phyloP scores from a whole-genome alignment of 2,113 vertebrate species.

The Crotophaga sulcirostris region DNA sequence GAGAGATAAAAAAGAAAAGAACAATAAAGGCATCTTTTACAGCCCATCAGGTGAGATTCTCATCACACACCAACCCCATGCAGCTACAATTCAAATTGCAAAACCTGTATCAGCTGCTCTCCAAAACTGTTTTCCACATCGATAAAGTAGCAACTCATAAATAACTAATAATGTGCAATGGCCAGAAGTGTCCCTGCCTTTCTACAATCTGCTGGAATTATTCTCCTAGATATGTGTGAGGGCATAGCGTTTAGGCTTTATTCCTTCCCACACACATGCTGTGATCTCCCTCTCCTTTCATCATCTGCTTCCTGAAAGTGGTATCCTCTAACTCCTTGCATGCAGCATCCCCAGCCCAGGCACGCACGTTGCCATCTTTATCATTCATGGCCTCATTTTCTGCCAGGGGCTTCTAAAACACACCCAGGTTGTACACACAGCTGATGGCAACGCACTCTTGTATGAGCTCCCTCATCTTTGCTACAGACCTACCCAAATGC shows the following conservation, averaged over 20 bases:
- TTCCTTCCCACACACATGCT: rapidly evolving
- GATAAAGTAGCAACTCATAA: background rate
- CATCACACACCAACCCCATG: background rate
- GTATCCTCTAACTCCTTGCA: background rate
- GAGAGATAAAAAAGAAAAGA: background rate
- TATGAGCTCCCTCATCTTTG: rapidly evolving
- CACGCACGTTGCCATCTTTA: rapidly evolving
- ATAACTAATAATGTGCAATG: rapidly evolving
- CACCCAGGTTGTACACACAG: rapidly evolving
- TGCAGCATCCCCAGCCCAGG: background rate
- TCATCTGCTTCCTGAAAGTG: background rate
- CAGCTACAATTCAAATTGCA: background rate
- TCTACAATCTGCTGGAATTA: background rate
- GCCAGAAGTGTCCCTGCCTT: background rate
- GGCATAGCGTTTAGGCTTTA: background rate
- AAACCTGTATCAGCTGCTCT: background rate
- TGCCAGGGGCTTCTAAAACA: background rate
- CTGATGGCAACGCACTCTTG: background rate
- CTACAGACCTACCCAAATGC: rapidly evolving
- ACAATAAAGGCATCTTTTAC: background rate
- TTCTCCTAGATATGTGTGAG: background rate
- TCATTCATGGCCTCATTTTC: rapidly evolving
- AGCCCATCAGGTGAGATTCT: background rate
- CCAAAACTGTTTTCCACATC: background rate
- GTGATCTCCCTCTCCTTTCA: background rate